A percentile compares a stretch with the other conserved stretches of the same genome.
These are phyloP conservation scores for Brachyopa scutellaris DNA, from an alignment of 2,888 invertebrate species.

Conservation along the genomic window DNA sequence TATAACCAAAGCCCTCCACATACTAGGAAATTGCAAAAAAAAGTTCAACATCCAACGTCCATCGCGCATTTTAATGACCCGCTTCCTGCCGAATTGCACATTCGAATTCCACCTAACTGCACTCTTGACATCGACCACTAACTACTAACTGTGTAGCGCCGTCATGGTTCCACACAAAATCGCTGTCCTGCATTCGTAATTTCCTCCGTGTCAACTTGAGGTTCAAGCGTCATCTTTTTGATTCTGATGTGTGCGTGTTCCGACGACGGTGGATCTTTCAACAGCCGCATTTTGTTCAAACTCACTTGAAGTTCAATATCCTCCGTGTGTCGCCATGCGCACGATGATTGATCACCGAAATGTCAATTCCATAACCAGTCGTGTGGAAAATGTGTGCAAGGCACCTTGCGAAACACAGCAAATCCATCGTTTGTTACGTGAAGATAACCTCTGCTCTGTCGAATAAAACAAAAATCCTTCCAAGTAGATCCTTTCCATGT, in stretches of 20 bases:
- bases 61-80: conserved; percentile 51
- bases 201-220: conserved; percentile 55
- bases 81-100: conserved; percentile 43
- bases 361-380: conserved; percentile 61
- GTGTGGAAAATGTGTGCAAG: conserved; percentile 55
- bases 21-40: conserved; percentile 34
- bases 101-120: conserved; percentile 23
- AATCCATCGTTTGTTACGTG: conserved; percentile 12
- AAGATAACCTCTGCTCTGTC: conserved; percentile 6
- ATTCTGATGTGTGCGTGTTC: conserved; percentile 41
- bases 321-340: conserved; percentile 59
- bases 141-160: neutral
- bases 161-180: conserved; percentile 1
- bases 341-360: conserved; percentile 69
- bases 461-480: neutral
- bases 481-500: conserved; percentile 24
- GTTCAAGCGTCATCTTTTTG: conserved; percentile 45
- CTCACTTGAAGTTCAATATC: conserved; percentile 58
- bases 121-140: neutral
- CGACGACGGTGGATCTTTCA: conserved; percentile 4
- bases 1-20: neutral
- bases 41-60: conserved; percentile 24
- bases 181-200: conserved; percentile 61
- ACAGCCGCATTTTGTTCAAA: conserved; percentile 6
- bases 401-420: conserved; percentile 14